Conservation (phyloP, 2,888 invertebrate genomes). For the Drosophila neutralis region DNA sequence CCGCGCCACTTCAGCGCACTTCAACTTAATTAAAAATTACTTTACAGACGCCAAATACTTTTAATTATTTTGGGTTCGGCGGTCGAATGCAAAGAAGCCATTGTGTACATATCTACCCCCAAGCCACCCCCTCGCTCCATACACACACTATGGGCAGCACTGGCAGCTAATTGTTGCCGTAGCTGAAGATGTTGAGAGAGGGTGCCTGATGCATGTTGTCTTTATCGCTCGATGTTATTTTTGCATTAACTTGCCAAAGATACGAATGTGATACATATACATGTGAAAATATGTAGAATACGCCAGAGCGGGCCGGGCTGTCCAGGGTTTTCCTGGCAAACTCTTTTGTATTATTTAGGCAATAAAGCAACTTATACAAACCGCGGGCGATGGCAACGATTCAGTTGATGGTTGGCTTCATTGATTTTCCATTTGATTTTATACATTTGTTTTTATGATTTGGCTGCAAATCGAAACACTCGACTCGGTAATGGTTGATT, state of each 20-base stretch:
- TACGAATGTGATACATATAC: not conserved
- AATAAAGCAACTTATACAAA: conserved; percentile 72
- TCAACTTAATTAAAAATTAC: conserved; percentile 80
- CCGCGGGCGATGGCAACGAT: conserved; percentile 64
- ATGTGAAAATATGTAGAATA: not conserved
- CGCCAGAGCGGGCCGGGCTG: not conserved
- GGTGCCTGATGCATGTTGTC: conserved; percentile 10
- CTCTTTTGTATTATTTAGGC: conserved; percentile 63
- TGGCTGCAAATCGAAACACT: conserved; percentile 78
- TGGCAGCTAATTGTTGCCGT: conserved; percentile 36
- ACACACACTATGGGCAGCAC: conserved; percentile 9
- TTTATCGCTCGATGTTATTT: conserved; percentile 44
- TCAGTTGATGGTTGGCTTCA: conserved; percentile 72
- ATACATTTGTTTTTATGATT: conserved; percentile 78
- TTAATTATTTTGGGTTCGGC: conserved; percentile 79
- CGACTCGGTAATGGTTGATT: conserved; percentile 77
- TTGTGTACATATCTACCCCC: conserved; percentile 29
- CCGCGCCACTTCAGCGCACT: conserved; percentile 62
- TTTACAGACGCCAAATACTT: conserved; percentile 79
- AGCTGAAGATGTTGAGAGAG: not conserved
- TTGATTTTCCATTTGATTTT: conserved; percentile 78
- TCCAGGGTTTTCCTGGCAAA: conserved; percentile 7
- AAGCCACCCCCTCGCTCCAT: not conserved
- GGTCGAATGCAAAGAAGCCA: conserved; percentile 71
- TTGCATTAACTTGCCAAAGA: conserved; percentile 46